phyloP scores from a whole-genome alignment of 2,113 vertebrate species.

The Elaphurus davidianus region DNA sequence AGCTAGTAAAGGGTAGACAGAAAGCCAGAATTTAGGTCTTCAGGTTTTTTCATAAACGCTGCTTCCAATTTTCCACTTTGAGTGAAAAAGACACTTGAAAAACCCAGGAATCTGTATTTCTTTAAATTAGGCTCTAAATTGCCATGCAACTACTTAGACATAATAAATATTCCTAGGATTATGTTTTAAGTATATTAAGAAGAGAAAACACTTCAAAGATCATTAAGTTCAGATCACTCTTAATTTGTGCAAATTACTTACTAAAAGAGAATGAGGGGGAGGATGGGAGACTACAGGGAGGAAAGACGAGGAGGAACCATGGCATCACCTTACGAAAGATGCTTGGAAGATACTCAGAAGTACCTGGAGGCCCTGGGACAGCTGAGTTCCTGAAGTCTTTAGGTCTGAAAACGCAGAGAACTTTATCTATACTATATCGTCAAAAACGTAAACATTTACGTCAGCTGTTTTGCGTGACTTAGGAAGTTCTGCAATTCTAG shows the following conservation, averaged over 20 bases:
- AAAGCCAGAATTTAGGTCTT: neutral
- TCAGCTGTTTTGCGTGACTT: conserved; percentile 3
- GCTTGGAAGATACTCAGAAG: neutral
- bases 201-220: neutral
- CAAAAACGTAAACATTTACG: neutral
- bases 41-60: neutral
- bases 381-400: neutral
- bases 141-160: neutral
- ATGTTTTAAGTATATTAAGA: neutral
- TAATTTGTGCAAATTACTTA: neutral
- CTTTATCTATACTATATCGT: neutral
- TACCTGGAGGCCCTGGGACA: neutral
- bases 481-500: neutral
- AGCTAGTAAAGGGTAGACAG: neutral
- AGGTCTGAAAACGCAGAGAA: neutral
- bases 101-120: neutral
- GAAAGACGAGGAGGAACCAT: neutral
- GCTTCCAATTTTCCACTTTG: neutral
- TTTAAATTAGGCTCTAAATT: neutral
- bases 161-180: neutral
- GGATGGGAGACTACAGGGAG: neutral
- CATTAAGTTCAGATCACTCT: neutral
- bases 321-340: too few species aligned
- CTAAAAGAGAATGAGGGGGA: neutral
- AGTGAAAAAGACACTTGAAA: neutral